These are phyloP conservation scores for Phrynocephalus forsythii DNA, from an alignment of 2,797 vertebrate species.

Conservation along the genomic window DNA sequence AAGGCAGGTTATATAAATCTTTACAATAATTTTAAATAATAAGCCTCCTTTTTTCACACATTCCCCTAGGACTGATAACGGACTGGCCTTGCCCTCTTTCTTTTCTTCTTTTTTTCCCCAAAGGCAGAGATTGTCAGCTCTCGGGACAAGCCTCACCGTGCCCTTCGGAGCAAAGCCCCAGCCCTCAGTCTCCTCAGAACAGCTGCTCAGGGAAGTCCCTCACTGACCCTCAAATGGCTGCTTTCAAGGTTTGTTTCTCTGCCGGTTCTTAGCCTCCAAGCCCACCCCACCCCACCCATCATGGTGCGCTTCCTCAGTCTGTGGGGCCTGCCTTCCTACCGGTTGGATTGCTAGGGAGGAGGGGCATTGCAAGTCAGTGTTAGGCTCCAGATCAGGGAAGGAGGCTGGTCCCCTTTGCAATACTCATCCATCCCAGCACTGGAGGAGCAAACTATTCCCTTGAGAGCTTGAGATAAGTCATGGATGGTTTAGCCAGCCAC, in stretches of 20 bases:
- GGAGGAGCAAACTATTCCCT: too few species aligned
- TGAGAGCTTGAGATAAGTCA: too few species aligned
- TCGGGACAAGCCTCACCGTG: constrained; percentile 89
- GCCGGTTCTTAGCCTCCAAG: neutral
- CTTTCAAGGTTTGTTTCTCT: constrained; percentile 72
- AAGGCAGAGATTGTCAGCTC: constrained; percentile 81
- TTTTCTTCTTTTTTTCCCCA: constrained; percentile 46
- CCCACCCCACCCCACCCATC: too few species aligned
- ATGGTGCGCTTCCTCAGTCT: too few species aligned
- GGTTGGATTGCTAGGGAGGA: too few species aligned
- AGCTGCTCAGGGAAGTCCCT: constrained; percentile 82
- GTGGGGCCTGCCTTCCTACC: neutral
- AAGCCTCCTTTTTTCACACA: too few species aligned
- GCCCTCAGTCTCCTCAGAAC: constrained; percentile 90
- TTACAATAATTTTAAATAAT: too few species aligned
- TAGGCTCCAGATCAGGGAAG: neutral
- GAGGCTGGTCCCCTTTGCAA: neutral
- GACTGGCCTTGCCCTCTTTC: neutral
- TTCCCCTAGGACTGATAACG: neutral
- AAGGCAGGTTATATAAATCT: too few species aligned
- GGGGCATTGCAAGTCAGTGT: neutral
- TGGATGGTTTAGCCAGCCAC: neutral
- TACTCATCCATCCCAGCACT: neutral
- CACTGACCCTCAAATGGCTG: constrained; percentile 77
- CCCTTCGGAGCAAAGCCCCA: constrained; percentile 87